Evolutionary conservation across 2,888 invertebrate species (phyloP).

Genomic region (Mesochorus sp.): DNA sequence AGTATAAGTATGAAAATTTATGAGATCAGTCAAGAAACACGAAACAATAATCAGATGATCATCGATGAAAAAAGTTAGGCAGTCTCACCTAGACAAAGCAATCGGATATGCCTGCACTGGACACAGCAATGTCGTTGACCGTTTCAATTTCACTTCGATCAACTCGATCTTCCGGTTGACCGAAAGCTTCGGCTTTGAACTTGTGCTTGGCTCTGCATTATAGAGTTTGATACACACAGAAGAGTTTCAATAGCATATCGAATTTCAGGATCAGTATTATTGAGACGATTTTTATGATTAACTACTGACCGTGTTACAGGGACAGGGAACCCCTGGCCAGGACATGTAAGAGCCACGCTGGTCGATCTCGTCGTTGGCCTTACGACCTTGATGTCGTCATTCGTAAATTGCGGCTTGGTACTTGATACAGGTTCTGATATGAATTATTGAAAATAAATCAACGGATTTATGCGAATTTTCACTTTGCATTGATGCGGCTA

Average conservation of each 20-base stretch:
- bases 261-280: neutral
- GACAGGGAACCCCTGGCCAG: conserved; percentile 84
- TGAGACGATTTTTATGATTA: conserved; percentile 5
- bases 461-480: neutral
- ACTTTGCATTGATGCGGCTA: neutral
- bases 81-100: conserved; percentile 83
- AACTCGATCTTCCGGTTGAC: conserved; percentile 79
- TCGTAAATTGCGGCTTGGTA: conserved; percentile 87
- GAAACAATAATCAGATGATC: neutral
- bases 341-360: conserved; percentile 82
- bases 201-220: conserved; percentile 76
- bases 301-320: conserved; percentile 80
- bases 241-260: neutral
- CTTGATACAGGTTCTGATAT: conserved; percentile 87
- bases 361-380: conserved; percentile 73
- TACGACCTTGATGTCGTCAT: conserved; percentile 82
- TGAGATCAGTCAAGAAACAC: neutral
- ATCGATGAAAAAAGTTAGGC: conserved; percentile 39
- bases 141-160: conserved; percentile 70
- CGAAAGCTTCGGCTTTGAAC: conserved; percentile 77
- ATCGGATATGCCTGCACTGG: conserved; percentile 85
- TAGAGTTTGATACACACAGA: neutral
- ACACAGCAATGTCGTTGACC: conserved; percentile 83
- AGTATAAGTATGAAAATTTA: neutral
- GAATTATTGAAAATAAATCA: conserved; percentile 23